These are phyloP conservation scores for Scaptomyza graminum DNA, from an alignment of 1,140 invertebrate genomes.

Conservation along the genomic window DNA sequence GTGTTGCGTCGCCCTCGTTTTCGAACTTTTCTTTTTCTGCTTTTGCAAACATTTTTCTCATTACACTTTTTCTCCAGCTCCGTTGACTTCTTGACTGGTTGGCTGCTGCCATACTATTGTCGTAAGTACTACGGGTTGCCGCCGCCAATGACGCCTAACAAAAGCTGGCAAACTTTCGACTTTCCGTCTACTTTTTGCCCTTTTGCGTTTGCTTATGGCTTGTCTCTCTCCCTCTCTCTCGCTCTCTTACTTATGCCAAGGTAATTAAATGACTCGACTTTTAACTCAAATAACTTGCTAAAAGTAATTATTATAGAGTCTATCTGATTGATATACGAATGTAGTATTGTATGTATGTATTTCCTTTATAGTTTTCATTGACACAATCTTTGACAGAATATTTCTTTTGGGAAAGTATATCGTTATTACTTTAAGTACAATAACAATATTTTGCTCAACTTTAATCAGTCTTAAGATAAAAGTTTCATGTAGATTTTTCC, in stretches of 20 bases:
- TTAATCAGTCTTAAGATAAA: too few species aligned
- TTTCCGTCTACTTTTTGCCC: slow-evolving; percentile 33
- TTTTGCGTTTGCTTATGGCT: slow-evolving; percentile 17
- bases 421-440: too few species aligned
- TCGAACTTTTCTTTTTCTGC: slow-evolving; percentile 40
- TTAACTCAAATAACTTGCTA: slow-evolving; percentile 17
- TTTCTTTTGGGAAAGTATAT: too few species aligned
- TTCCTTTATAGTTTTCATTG: too few species aligned
- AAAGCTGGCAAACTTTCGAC: slow-evolving; percentile 48
- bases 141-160: slow-evolving; percentile 28
- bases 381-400: too few species aligned
- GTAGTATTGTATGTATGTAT: neutral
- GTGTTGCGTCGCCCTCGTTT: slow-evolving; percentile 24
- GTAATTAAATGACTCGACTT: slow-evolving; percentile 76
- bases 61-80: slow-evolving; percentile 60
- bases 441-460: too few species aligned
- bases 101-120: neutral
- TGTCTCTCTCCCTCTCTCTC: too few species aligned
- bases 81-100: slow-evolving; percentile 17
- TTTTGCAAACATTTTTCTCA: slow-evolving; percentile 67
- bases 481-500: too few species aligned
- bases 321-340: slow-evolving; percentile 14
- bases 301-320: slow-evolving; percentile 26
- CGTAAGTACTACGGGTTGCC: slow-evolving; percentile 5
- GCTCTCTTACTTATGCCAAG: slow-evolving; percentile 26